Base-by-base conservation (phyloP, 2,888 invertebrate genomes). In the Polyommatus icarus region DNA sequence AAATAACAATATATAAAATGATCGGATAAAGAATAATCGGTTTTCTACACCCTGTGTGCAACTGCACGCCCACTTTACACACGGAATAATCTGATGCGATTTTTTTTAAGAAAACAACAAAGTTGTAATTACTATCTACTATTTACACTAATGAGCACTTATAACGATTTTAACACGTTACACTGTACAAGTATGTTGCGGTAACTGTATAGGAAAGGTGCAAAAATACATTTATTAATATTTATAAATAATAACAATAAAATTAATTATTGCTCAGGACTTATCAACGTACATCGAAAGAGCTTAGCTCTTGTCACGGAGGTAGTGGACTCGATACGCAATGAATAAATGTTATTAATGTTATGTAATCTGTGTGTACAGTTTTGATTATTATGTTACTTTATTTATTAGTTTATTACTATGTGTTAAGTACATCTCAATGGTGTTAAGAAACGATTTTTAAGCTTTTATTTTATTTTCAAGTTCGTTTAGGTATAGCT, bases 151-250 rank as follows among this genome's bases (percentile, higher is more conserved):
- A 75, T 50, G 24, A 75, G 50, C 50, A 24, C 18, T 54, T 20
- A 3, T 54, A 46, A 75, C 24, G 75, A 50, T 20, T 24, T 46
- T 15, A 54, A 54, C 29, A 15, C 50, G 75, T 46, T 50, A 20
- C 20, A 46, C 12, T 46, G 46, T 24, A 6, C 73, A 73, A 5
- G 18, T 67, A 15, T 67, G n/a, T n/a, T 10, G 24, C 20, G 61
- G 61, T 67, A 67, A 67, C 67, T 67, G 67, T 67, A 67, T 7
- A 29, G 12, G 1, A 67, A 67, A 67, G 15, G 67, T 32, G 29
- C 67, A 67, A 67, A 67, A 67, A 67, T 32, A 32, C 61, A 61
- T 24, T 24, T 61, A 24, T 61, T 61, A 61, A 29, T 61, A 61
- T 61, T 61, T 24, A 61, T 29, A 32, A 67, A 6, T 67, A 67